phyloP scores from a whole-genome alignment of 1,140 invertebrate genomes.

The Ips nitidus region DNA sequence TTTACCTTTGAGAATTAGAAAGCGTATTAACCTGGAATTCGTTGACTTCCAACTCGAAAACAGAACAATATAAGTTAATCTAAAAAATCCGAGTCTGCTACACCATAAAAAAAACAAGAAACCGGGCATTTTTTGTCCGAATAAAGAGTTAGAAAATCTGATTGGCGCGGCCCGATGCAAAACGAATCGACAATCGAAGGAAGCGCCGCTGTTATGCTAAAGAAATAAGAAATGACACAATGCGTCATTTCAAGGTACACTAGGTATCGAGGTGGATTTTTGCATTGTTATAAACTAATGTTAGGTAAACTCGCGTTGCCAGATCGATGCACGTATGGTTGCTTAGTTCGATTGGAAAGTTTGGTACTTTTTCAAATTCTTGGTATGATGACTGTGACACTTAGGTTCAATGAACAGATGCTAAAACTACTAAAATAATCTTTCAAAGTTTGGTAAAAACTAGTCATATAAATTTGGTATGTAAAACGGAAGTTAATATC shows the following conservation, averaged over 20 bases:
- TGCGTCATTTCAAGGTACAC: conserved; percentile 35
- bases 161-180: conserved; percentile 20
- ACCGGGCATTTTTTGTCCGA: conserved; percentile 10
- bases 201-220: conserved; percentile 32
- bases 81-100: neutral
- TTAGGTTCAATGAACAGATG: too few relatives aligned
- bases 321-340: conserved; percentile 28
- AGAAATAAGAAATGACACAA: conserved; percentile 36
- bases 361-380: conserved; percentile 4
- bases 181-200: conserved; percentile 36
- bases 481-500: too few relatives aligned
- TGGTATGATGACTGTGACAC: neutral
- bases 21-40: too few relatives aligned
- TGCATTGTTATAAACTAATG: conserved; percentile 34
- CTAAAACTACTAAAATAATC: too few relatives aligned
- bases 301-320: conserved; percentile 27
- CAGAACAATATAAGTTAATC: neutral
- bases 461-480: too few relatives aligned
- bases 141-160: conserved; percentile 20
- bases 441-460: too few relatives aligned
- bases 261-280: conserved; percentile 34
- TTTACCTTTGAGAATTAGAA: neutral
- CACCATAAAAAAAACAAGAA: conserved; percentile 14
- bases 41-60: too few relatives aligned
- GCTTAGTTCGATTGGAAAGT: conserved; percentile 22